Conservation (phyloP, 1,140 invertebrate genomes). For the Trichonephila clavipes region DNA sequence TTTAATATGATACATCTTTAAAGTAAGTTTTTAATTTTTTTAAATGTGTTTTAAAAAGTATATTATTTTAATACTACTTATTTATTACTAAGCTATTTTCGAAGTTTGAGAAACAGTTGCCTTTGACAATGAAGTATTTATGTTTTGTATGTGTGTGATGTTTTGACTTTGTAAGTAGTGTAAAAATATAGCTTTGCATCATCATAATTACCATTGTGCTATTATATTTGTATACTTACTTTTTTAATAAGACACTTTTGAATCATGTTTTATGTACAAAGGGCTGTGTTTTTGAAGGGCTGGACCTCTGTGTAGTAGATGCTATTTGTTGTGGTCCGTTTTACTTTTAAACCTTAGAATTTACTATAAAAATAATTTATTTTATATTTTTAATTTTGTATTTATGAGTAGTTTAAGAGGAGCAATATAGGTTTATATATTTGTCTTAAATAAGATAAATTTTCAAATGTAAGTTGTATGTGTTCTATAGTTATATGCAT, state of each 20-base stretch:
- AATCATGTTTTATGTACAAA: conserved; percentile 33
- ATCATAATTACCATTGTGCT: conserved; percentile 28
- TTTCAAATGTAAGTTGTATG: too few relatives aligned
- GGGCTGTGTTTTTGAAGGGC: neutral
- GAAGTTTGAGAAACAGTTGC: neutral
- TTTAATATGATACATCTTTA: too few relatives aligned
- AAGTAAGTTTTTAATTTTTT: too few relatives aligned
- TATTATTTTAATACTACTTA: neutral
- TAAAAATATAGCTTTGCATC: conserved; percentile 38
- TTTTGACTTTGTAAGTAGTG: conserved; percentile 29
- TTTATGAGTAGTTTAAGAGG: too few relatives aligned
- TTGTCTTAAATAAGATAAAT: too few relatives aligned
- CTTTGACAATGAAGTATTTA: neutral
- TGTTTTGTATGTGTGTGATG: neutral
- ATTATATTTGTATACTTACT: conserved; percentile 43
- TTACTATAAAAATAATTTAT: too few relatives aligned
- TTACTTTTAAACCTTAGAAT: neutral
- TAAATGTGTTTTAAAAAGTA: too few relatives aligned
- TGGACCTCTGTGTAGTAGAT: conserved; percentile 14
- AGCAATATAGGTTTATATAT: too few relatives aligned
- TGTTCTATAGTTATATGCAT: too few relatives aligned
- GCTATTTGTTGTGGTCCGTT: neutral
- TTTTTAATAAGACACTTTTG: conserved; percentile 16
- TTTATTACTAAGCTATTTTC: neutral
- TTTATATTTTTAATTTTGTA: too few relatives aligned